Conservation (phyloP, 2,888 invertebrate genomes). For the Pantelozetes paolii region DNA sequence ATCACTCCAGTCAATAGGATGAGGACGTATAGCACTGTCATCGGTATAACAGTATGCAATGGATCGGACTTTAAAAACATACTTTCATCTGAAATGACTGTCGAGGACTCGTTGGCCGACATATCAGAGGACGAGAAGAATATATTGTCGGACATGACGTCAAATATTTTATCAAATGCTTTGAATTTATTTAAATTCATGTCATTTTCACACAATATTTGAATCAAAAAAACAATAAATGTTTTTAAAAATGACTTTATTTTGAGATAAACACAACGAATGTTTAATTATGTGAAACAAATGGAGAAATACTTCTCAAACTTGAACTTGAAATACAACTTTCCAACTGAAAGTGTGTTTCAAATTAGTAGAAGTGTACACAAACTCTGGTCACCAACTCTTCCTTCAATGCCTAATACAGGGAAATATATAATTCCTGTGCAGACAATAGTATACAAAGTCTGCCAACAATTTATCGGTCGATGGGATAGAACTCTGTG, state of each 20-base stretch:
- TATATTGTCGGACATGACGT: not conserved
- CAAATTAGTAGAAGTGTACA: no score
- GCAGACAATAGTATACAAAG: not conserved
- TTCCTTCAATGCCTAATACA: not conserved
- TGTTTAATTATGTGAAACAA: no score
- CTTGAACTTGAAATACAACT: constrained; percentile 19
- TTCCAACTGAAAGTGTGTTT: no score
- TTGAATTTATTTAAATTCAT: constrained; percentile 3
- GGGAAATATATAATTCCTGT: no score
- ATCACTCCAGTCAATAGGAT: constrained; percentile 70
- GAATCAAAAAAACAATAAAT: not conserved
- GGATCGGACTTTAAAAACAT: no score
- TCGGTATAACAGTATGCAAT: constrained; percentile 49
- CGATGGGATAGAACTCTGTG: not conserved
- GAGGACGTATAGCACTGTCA: constrained; percentile 64
- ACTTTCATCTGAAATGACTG: no score
- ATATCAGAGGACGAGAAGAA: constrained; percentile 19
- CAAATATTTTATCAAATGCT: not conserved
- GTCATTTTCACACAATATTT: no score
- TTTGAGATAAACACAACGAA: no score
- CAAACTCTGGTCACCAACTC: not conserved
- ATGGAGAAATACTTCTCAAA: not conserved
- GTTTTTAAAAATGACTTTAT: not conserved
- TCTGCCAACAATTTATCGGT: not conserved
- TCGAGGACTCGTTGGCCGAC: constrained; percentile 20